Evolutionary conservation across 2,797 vertebrate genomes (phyloP).

Genomic region (Huso huso): DNA sequence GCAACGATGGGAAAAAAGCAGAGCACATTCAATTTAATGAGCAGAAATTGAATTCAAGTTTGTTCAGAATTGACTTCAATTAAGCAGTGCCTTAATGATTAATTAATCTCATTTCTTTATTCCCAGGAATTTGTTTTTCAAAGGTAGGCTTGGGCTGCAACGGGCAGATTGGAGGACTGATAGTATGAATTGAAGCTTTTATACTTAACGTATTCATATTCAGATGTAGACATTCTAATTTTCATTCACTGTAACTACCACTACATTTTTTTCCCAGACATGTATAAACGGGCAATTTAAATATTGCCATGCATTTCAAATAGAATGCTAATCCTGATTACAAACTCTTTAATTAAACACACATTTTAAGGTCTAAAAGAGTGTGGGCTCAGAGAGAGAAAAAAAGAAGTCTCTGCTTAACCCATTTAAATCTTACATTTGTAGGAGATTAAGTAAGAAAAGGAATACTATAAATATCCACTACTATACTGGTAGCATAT

Average conservation of each 20-base stretch:
- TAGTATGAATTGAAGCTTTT: constrained; percentile 90
- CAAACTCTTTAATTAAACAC: constrained; percentile 72
- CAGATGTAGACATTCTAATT: constrained; percentile 76
- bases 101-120: constrained; percentile 98
- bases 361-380: constrained; percentile 61
- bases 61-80: constrained; percentile 98
- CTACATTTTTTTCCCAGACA: constrained; percentile 58
- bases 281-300: constrained; percentile 77
- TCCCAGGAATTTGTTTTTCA: constrained; percentile 90
- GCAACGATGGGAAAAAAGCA: constrained; percentile 74
- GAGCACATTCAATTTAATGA: constrained; percentile 86
- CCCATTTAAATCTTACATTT: constrained; percentile 8
- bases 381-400: constrained; percentile 28
- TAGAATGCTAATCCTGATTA: constrained; percentile 78
- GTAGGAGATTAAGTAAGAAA: too few species aligned
- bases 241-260: constrained; percentile 72
- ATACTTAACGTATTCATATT: constrained; percentile 70
- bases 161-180: constrained; percentile 80
- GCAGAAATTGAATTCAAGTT: constrained; percentile 97
- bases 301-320: constrained; percentile 72
- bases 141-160: constrained; percentile 86
- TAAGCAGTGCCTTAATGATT: constrained; percentile 95
- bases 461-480: too few species aligned
- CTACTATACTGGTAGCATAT: too few species aligned
- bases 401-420: constrained; percentile 28